Base-by-base conservation (phyloP, 2,888 invertebrate species). In the Crocallis elinguaria region DNA sequence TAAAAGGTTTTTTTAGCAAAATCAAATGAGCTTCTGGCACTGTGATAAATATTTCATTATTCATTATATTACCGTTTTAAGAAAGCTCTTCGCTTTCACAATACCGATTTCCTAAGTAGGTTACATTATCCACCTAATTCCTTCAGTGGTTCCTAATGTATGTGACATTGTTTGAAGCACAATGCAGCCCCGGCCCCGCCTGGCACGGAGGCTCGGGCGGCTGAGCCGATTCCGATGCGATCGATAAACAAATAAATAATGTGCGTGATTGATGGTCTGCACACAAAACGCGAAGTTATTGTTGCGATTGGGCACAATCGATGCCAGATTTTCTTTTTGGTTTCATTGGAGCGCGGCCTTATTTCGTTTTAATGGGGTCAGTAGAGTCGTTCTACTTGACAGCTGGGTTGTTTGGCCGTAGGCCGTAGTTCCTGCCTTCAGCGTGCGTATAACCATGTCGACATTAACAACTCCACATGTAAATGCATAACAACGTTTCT, bases 241-340 rank as follows among this genome's bases (percentile, higher is more conserved):
- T 88, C 88, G 80, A 88, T 89, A 81, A 78, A 75, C 78, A 87
- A 86, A 88, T 88, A 50, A 23, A 45, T 46, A 88, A 77, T 80
- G 82, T 77, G 60, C 70, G 84, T 90, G 89, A 90, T 90, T 85
- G 86, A 90, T 90, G 85, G 71, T 67, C 64, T 61, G 62, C 53
- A 68, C 69, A 64, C 66, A 67, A 66, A 71, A 71, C 67, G 69
- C 68, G 60, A 70, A 62, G 44, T 62, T 67, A 71, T 83, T 83
- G 83, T 82, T 74, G 67, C 60, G 59, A 75, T 74, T 73, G 67
- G 49, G 38, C 30, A 37, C 53, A 64, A 61, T 57, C 38, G 55
- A 44, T 49, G 35, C 35, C 44, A 36, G 49, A 52, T 57, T 66
- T 66, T 64, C 55, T 64, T 49, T 44, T 41, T 52, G n/a, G n/a